Base-by-base conservation (phyloP, 1,140 invertebrate species). In the Drosophila rufa region DNA sequence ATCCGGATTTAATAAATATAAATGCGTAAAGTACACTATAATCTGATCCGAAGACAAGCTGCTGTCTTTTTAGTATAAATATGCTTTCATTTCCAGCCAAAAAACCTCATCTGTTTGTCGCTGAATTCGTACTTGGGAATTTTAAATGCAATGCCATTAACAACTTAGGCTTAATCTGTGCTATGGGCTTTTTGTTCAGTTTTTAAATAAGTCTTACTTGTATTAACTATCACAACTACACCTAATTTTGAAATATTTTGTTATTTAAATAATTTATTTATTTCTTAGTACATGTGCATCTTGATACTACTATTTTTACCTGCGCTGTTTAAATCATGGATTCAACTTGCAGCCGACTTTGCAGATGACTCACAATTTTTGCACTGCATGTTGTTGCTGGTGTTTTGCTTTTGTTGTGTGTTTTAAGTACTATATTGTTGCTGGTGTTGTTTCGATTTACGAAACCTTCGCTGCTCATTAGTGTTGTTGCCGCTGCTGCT, bases 311-410 rank as follows among this genome's bases (percentile, higher is more conserved):
- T 36, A 12, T 42, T 38, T 27, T 25, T 6, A 15, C 53, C 51
- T n/a, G 8, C 3, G 11, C 66, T 71, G 50, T 69, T 38, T 0
- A 64, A 40, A 68, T 59, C 43, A 58, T 64, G 65, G 67, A 59
- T 45, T 51, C 17, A 51, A 81, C 61, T 65, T 85, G 82, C 75
- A 85, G 60, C 75, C 79, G 65, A 70, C 80, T 36, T 75, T 82
- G 60, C 64, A 82, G 85, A 82, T 87, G 83, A 87, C 73, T 87
- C 83, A 87, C 73, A 89, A 68, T 82, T 87, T 82, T 86, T 80
- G 77, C 80, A 76, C 67, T 76, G 17, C 53, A 36, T 77, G 42
- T 68, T 74, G 48, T 45, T 75, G 68, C 30, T 73, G 80, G 58
- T 83, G 79, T 77, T 74, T 80, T 80, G 58, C 68, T 75, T 71